A percentile compares a stretch with the other conserved stretches of the same genome.
phyloP scores from a whole-genome alignment of 2,797 vertebrate species.

The Danio tinwini region DNA sequence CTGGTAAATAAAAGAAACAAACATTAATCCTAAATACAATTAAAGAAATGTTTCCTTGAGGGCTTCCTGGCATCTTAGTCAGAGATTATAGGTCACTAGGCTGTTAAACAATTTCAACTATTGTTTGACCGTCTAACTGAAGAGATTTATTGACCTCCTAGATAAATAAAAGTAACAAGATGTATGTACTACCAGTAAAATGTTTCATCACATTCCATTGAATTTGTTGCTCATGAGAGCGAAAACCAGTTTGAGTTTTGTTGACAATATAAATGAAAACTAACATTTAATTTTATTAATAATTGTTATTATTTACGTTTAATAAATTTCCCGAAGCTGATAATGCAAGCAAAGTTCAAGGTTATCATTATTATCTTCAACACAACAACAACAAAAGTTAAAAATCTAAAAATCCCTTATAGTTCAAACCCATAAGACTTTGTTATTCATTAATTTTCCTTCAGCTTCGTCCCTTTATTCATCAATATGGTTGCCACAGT shows the following conservation, averaged over 20 bases:
- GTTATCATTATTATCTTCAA: too few relatives aligned
- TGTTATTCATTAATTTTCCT: too few relatives aligned
- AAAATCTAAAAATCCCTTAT: too few relatives aligned
- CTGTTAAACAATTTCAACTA: not conserved
- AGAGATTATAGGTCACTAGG: constrained; percentile 26
- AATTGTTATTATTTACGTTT: too few relatives aligned
- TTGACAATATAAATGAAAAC: not conserved
- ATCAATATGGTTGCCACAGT: too few relatives aligned
- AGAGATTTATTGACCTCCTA: not conserved
- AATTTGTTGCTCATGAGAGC: not conserved
- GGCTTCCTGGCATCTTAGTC: constrained; percentile 8
- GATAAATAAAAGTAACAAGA: not conserved
- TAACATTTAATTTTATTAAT: not conserved
- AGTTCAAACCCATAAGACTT: too few relatives aligned
- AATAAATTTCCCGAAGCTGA: too few relatives aligned
- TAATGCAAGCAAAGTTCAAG: too few relatives aligned
- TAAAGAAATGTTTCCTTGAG: not conserved
- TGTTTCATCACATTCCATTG: not conserved
- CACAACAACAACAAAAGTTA: too few relatives aligned
- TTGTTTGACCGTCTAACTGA: not conserved
- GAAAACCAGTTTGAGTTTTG: not conserved
- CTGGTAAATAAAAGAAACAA: not conserved
- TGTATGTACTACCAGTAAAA: not conserved
- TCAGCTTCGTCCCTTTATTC: too few relatives aligned
- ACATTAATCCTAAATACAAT: not conserved